Evolutionary conservation across 2,888 invertebrate species (phyloP).

Genomic region (Fragum whitleyi): DNA sequence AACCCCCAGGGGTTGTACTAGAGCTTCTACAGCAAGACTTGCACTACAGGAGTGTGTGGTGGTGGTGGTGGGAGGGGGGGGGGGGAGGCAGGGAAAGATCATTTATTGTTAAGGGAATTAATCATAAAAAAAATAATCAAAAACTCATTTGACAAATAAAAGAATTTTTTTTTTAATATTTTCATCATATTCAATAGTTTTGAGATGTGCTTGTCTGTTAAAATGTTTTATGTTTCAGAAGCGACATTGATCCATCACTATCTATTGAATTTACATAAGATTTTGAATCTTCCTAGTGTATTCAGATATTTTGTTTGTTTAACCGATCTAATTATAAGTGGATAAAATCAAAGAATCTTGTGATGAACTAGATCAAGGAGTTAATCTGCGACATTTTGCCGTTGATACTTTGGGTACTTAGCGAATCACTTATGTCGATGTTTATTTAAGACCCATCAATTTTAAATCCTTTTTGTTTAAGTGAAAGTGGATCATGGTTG

Average conservation of each 20-base stretch:
- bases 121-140: too few relatives aligned
- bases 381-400: slow-evolving; percentile 15
- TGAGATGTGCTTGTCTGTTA: too few relatives aligned
- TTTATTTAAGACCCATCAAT: slow-evolving; percentile 60
- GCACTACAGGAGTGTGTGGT: neutral
- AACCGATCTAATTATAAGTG: slow-evolving; percentile 13
- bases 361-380: slow-evolving; percentile 6
- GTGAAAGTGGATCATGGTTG: slow-evolving; percentile 65
- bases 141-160: too few relatives aligned
- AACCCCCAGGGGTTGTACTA: too few relatives aligned
- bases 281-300: slow-evolving; percentile 1
- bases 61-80: too few relatives aligned
- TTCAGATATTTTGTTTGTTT: slow-evolving; percentile 23
- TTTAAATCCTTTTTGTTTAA: slow-evolving; percentile 60
- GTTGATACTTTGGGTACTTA: slow-evolving; percentile 58
- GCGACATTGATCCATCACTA: neutral
- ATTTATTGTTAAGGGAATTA: too few relatives aligned
- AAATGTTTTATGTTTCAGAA: neutral
- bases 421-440: slow-evolving; percentile 60
- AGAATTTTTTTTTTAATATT: too few relatives aligned
- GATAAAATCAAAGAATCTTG: slow-evolving; percentile 13
- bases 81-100: too few relatives aligned
- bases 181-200: too few relatives aligned
- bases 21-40: neutral
- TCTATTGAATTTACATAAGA: slow-evolving; percentile 11